A percentile compares a stretch with the other conserved stretches of the same genome.
Conservation (phyloP, 1,140 invertebrate genomes). For the Antheraea mylitta region DNA sequence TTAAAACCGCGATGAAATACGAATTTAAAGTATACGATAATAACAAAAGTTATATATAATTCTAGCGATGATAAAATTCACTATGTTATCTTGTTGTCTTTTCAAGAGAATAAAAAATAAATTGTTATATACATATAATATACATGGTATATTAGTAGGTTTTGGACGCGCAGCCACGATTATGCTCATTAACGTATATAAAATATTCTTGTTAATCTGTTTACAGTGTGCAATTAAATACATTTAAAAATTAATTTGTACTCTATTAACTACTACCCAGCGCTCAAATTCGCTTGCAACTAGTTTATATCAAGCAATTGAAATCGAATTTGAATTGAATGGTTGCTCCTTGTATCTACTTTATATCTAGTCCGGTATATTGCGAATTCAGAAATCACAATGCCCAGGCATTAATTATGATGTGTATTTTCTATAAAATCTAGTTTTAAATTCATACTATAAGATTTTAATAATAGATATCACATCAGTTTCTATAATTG, state of each 20-base stretch:
- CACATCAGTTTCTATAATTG: conserved; percentile 1
- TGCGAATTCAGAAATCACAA: background rate
- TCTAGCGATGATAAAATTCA: too few species aligned
- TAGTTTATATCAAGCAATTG: background rate
- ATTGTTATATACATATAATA: too few species aligned
- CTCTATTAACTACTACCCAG: background rate
- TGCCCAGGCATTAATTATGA: background rate
- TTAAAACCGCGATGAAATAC: too few species aligned
- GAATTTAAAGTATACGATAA: too few species aligned
- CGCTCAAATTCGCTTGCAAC: background rate
- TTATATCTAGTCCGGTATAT: background rate
- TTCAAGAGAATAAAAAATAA: too few species aligned
- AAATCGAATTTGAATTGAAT: background rate
- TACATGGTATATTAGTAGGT: background rate
- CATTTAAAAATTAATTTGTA: background rate
- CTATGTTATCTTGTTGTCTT: too few species aligned
- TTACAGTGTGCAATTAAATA: background rate
- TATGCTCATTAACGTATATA: background rate
- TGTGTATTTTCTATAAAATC: background rate
- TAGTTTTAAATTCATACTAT: background rate
- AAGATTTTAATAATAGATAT: background rate
- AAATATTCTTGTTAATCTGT: background rate
- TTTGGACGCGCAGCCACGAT: background rate
- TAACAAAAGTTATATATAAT: too few species aligned
- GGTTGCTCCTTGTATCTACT: background rate